Evolutionary conservation across 2,113 vertebrate species (phyloP).

Genomic region (Hypocryptadius cinnamomeus): DNA sequence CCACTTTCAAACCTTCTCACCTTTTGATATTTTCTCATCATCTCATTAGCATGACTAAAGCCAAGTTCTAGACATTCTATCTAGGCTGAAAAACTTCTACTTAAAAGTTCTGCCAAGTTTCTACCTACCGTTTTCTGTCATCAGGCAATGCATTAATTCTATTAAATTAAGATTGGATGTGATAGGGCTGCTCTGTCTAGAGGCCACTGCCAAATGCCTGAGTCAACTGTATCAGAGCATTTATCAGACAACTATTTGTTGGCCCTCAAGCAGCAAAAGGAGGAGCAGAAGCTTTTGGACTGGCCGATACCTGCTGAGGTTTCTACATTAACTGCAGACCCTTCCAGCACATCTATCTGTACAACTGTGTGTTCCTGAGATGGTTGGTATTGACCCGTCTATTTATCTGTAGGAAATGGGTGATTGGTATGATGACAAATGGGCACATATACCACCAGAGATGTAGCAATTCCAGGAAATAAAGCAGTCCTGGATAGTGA

Average conservation of each 20-base stretch:
- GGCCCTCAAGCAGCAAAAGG: not conserved
- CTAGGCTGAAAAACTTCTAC: not conserved
- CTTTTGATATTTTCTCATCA: not conserved
- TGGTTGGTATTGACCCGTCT: not conserved
- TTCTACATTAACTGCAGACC: not conserved
- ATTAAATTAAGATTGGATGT: not conserved
- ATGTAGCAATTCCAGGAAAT: not conserved
- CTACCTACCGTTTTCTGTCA: not conserved
- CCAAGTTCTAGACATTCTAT: not conserved
- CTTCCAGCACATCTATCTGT: not conserved
- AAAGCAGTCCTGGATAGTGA: not conserved
- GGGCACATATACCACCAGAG: not conserved
- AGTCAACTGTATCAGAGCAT: not conserved
- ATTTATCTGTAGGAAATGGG: not conserved
- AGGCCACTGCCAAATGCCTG: not conserved
- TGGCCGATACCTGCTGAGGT: not conserved
- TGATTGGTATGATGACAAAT: not conserved
- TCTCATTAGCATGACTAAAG: not conserved
- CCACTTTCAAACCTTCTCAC: not conserved
- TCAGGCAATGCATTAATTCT: not conserved
- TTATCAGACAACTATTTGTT: not conserved
- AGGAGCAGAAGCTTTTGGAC: not conserved
- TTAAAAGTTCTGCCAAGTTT: not conserved
- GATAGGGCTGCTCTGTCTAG: not conserved
- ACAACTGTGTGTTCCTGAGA: not conserved